Percentiles rank a stretch among this genome's conserved stretches.
Conservation (phyloP, 2,888 invertebrate genomes). For the Amphipoea oculea region DNA sequence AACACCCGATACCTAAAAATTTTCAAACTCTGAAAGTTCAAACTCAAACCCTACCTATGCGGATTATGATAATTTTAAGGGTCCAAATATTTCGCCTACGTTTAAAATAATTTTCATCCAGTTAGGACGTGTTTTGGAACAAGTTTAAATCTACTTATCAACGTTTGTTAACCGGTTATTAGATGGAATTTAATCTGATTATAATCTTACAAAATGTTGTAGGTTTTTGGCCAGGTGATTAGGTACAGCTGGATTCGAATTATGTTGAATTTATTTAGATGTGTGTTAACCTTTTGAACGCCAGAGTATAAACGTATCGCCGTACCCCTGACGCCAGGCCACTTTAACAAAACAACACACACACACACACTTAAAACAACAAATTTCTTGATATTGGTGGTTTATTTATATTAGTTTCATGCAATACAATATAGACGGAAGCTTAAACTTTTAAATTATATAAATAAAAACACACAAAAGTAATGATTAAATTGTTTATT, state of each 20-base stretch:
- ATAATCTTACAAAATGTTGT: constrained; percentile 25
- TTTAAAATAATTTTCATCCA: constrained; percentile 84
- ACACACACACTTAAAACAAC: too few relatives aligned
- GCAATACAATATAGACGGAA: too few relatives aligned
- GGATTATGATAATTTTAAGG: constrained; percentile 85
- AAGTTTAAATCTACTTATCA: constrained; percentile 80
- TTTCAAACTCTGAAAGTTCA: constrained; percentile 16
- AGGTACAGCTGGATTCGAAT: neutral
- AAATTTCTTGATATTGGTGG: too few relatives aligned
- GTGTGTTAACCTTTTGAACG: too few relatives aligned
- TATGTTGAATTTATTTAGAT: neutral
- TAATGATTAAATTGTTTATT: too few relatives aligned
- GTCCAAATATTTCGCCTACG: constrained; percentile 83
- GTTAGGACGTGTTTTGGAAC: constrained; percentile 77
- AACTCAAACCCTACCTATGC: constrained; percentile 57
- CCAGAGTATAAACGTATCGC: too few relatives aligned
- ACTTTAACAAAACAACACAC: too few relatives aligned
- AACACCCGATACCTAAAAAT: constrained; percentile 32
- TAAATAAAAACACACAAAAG: too few relatives aligned
- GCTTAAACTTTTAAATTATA: too few relatives aligned
- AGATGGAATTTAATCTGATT: constrained; percentile 61
- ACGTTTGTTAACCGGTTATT: constrained; percentile 69
- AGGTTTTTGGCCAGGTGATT: constrained; percentile 4
- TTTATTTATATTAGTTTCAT: too few relatives aligned
- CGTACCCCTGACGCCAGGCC: too few relatives aligned